Conservation (phyloP, 2,113 vertebrate species). For the Leptosomus discolor region DNA sequence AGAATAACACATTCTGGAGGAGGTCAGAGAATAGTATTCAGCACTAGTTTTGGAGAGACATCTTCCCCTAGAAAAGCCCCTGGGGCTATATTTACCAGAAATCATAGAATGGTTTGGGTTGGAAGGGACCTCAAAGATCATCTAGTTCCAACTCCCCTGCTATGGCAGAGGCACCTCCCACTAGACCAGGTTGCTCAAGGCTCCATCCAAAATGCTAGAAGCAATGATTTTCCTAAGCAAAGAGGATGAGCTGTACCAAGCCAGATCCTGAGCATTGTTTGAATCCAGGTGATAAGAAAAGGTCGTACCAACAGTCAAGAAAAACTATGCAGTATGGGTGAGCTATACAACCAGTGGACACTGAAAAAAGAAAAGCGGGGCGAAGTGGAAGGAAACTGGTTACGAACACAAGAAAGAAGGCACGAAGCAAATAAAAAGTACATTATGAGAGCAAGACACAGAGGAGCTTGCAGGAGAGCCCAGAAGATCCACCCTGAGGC, state of each 20-base stretch:
- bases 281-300: neutral
- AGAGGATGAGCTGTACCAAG: neutral
- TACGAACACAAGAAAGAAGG: neutral
- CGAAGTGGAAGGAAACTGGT: neutral
- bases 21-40: neutral
- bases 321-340: accelerated
- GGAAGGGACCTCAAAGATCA: too few relatives aligned
- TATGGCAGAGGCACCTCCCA: too few relatives aligned
- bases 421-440: neutral
- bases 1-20: neutral
- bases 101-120: too few relatives aligned
- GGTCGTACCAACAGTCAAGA: accelerated
- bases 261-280: neutral
- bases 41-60: neutral
- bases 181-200: too few relatives aligned
- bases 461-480: neutral
- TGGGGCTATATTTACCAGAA: neutral
- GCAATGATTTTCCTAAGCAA: neutral
- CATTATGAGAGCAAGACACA: neutral
- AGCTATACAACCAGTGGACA: neutral
- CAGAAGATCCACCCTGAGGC: neutral
- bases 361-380: neutral
- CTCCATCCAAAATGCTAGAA: too few relatives aligned
- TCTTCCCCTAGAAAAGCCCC: neutral
- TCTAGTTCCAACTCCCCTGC: too few relatives aligned